Percentiles rank a stretch among this genome's conserved stretches.
Conservation (phyloP, 1,140 invertebrate genomes). For the Callitettix versicolor region DNA sequence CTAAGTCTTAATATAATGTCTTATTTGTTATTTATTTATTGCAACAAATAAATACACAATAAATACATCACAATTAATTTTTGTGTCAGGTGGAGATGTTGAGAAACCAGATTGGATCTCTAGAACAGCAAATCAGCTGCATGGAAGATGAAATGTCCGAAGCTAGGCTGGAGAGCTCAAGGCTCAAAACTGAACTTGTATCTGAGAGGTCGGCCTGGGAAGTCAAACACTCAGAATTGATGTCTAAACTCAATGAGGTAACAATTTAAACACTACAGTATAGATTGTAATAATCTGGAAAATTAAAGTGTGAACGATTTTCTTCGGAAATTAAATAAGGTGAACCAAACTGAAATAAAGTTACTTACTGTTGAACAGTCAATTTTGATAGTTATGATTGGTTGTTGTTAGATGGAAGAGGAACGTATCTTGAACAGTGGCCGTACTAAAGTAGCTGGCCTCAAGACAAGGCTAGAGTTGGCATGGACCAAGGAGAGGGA, state of each 20-base stretch:
- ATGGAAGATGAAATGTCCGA: constrained; percentile 85
- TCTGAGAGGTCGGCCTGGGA: constrained; percentile 80
- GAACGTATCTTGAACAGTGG: constrained; percentile 67
- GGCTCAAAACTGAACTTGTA: constrained; percentile 78
- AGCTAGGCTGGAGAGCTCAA: constrained; percentile 65
- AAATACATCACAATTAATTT: too few species aligned
- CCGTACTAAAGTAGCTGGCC: constrained; percentile 69
- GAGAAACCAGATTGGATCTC: constrained; percentile 41
- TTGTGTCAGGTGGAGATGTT: constrained; percentile 36
- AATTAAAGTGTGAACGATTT: constrained; percentile 2
- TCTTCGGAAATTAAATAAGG: not conserved
- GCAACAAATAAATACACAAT: too few species aligned
- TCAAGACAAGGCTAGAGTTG: constrained; percentile 80
- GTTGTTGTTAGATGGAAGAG: constrained; percentile 56
- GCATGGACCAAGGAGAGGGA: constrained; percentile 93
- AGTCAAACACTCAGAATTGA: constrained; percentile 79
- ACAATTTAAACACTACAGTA: too few species aligned
- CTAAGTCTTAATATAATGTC: too few species aligned
- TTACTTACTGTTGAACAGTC: constrained; percentile 14
- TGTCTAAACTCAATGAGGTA: constrained; percentile 84
- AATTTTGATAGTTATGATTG: not conserved
- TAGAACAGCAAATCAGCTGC: constrained; percentile 72
- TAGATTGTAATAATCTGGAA: constrained; percentile 10
- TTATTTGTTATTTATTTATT: too few species aligned
- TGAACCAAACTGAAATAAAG: not conserved